Evolutionary conservation across 1,140 invertebrate genomes (phyloP).

Genomic region (Formica exsecta): DNA sequence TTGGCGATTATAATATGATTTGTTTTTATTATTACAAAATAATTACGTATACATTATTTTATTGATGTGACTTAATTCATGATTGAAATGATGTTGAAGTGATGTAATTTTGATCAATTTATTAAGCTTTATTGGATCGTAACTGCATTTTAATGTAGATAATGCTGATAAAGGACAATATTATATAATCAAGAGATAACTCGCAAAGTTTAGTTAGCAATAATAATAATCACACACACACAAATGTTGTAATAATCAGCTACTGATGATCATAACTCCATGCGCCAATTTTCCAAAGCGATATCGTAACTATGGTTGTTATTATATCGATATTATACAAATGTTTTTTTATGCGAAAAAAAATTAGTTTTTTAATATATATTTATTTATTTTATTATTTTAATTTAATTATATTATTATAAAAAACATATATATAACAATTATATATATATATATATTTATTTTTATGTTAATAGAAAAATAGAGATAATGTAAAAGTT

Average conservation of each 20-base stretch:
- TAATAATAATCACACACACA: conserved; percentile 21
- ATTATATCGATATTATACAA: neutral
- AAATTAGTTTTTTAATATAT: neutral
- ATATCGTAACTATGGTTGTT: neutral
- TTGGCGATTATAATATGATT: neutral
- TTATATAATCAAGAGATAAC: neutral
- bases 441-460: neutral
- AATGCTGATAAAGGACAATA: conserved; percentile 13
- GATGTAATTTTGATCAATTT: neutral
- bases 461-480: conserved; percentile 5
- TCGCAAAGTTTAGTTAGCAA: conserved; percentile 7
- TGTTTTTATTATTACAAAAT: conserved; percentile 4
- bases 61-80: neutral
- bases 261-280: conserved; percentile 6
- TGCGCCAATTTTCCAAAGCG: conserved; percentile 34
- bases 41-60: neutral
- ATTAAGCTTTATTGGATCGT: neutral
- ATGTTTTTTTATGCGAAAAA: neutral
- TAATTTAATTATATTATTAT: neutral
- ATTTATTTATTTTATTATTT: neutral
- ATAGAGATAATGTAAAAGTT: neutral
- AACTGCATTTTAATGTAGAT: neutral
- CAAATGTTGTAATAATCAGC: conserved; percentile 6
- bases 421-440: neutral
- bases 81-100: neutral